Evolutionary conservation across 2,888 invertebrate genomes (phyloP), one percentile per base, ranked within the genome.

Genomic region (Netelia melanura): DNA sequence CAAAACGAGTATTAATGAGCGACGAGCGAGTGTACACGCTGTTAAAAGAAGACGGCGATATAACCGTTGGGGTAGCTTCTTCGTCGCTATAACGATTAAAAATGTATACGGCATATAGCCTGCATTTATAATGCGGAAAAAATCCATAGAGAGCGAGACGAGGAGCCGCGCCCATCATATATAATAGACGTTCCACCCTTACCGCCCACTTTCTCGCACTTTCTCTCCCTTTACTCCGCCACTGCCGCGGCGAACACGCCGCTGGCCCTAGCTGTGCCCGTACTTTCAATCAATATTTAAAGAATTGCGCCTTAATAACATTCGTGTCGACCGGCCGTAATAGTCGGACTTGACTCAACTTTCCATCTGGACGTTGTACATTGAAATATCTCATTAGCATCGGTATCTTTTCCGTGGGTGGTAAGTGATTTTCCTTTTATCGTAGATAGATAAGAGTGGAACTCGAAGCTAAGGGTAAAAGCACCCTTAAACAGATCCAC

Each of bases 271-370:
- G 80, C 85, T 81, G 76, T 81, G 62, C 83, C 87, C 82, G 81
- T 89, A 90, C 90, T 90, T 91, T 91, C 91, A 93, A 93, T 93
- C 92, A 92, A 93, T 93, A 93, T 93, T 92, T 92, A 92, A 92
- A 92, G 92, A 93, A 92, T 93, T 93, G 92, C 92, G 92, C 92
- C 91, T 92, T 92, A 92, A 92, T 92, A 92, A 92, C 91, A 89
- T 83, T 86, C 88, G 85, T 88, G 86, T 89, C 89, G 88, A 89
- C 86, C 87, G 23, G 43, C 68, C 88, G 88, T 90, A 89, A 91
- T 89, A 87, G 87, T 87, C 84, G 87, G 72, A 87, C 44, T 86
- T 86, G 67, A 71, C 23, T 64, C 3, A 3, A 23, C 64, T 67
- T 68, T 58, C 77, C 86, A 87, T 81, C 87, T 86, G 58, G 38